These are phyloP conservation scores for Heterotilapia buettikoferi DNA, from an alignment of 2,113 vertebrate genomes.

Conservation along the genomic window DNA sequence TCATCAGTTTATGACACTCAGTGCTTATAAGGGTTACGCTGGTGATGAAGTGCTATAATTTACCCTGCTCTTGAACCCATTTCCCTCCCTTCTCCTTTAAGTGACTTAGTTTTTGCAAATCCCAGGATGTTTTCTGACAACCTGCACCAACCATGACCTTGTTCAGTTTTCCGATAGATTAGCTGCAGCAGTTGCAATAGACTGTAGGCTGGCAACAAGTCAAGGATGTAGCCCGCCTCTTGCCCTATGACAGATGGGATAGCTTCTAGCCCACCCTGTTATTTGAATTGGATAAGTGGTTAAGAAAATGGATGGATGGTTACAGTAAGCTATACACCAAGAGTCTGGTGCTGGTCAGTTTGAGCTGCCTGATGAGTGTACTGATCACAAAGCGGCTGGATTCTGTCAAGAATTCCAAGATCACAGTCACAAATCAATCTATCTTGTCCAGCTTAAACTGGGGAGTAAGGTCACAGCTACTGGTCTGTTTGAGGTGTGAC, in stretches of 20 bases:
- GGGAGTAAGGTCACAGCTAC: not conserved
- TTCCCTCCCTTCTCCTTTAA: not conserved
- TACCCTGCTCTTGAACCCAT: not conserved
- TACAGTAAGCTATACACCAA: not conserved
- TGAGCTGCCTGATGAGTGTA: not conserved
- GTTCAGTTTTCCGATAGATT: not conserved
- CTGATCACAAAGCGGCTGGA: not conserved
- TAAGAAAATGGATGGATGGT: not conserved
- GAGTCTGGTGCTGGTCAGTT: not conserved
- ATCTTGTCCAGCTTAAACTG: not conserved
- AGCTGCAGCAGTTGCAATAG: not conserved
- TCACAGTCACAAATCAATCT: not conserved
- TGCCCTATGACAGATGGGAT: not conserved
- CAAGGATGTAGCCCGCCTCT: not conserved
- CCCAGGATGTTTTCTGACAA: not conserved
- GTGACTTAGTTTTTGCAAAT: not conserved
- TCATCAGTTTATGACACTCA: not conserved
- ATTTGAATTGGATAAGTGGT: not conserved
- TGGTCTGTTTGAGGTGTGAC: not conserved
- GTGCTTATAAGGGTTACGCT: not conserved
- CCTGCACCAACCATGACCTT: not conserved
- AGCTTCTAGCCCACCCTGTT: not conserved
- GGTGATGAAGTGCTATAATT: not conserved
- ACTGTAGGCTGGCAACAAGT: not conserved
- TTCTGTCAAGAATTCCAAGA: not conserved